Conservation (phyloP, 1,140 invertebrate species). For the Euwallacea similis region DNA sequence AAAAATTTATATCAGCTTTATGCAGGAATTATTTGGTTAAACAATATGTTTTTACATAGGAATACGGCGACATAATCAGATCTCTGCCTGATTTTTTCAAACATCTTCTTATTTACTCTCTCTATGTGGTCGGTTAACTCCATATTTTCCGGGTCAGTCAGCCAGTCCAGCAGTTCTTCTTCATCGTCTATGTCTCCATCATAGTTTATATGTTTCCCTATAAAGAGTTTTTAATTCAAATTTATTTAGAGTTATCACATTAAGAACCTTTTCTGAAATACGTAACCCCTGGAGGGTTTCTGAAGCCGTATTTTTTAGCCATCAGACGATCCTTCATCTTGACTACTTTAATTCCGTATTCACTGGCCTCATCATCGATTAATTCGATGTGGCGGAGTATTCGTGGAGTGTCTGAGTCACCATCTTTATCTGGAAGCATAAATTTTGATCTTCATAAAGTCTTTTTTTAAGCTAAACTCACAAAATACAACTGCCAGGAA, state of each 20-base stretch:
- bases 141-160: constrained; percentile 93
- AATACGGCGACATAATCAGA: constrained; percentile 93
- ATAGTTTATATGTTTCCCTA: constrained; percentile 81
- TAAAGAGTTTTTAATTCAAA: background rate
- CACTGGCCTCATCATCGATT: constrained; percentile 87
- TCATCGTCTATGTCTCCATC: constrained; percentile 92
- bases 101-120: constrained; percentile 90
- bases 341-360: constrained; percentile 91
- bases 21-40: background rate
- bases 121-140: constrained; percentile 92
- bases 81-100: constrained; percentile 86
- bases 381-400: constrained; percentile 83
- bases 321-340: constrained; percentile 88
- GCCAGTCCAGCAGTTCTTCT: constrained; percentile 91
- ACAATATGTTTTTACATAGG: constrained; percentile 76
- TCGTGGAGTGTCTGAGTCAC: constrained; percentile 75
- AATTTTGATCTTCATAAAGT: background rate
- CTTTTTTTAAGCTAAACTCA: constrained; percentile 61
- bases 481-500: constrained; percentile 92
- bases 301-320: constrained; percentile 92
- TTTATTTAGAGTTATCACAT: background rate
- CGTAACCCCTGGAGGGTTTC: constrained; percentile 86
- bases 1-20: constrained; percentile 69
- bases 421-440: constrained; percentile 71
- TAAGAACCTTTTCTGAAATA: constrained; percentile 81